A percentile compares a stretch with the other conserved stretches of the same genome.
Conservation (phyloP, 2,113 vertebrate genomes). For the Nibea albiflora region DNA sequence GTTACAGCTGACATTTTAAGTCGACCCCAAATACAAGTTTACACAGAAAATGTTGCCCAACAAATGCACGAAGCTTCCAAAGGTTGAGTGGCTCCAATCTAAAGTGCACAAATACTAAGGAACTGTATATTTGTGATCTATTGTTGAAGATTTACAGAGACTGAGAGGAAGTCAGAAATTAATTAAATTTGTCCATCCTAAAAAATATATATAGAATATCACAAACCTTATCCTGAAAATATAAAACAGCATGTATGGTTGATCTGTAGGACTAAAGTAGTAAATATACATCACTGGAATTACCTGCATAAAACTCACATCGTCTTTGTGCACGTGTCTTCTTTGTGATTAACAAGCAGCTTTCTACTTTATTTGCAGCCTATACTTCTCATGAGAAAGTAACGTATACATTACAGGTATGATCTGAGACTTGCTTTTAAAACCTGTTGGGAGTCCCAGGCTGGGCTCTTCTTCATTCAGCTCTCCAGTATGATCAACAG, state of each 20-base stretch:
- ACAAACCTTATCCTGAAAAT: background rate
- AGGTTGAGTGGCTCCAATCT: background rate
- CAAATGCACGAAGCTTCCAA: background rate
- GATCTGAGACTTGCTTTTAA: background rate
- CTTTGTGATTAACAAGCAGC: background rate
- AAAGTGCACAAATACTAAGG: too few relatives aligned
- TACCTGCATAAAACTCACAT: background rate
- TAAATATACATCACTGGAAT: background rate
- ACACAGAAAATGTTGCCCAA: too few relatives aligned
- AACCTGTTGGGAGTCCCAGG: background rate
- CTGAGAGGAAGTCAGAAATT: background rate
- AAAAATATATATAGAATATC: background rate
- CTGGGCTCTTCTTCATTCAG: too few relatives aligned
- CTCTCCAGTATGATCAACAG: background rate
- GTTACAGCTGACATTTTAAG: background rate
- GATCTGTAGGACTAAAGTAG: background rate
- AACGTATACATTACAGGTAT: background rate
- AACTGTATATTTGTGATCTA: background rate
- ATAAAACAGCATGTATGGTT: background rate
- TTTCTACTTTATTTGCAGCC: background rate
- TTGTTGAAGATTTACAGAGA: background rate
- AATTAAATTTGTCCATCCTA: background rate
- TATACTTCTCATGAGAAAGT: background rate
- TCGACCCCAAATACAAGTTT: background rate
- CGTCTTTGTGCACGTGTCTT: background rate